phyloP scores from a whole-genome alignment of 1,140 invertebrate genomes.

The Maconellicoccus hirsutus region DNA sequence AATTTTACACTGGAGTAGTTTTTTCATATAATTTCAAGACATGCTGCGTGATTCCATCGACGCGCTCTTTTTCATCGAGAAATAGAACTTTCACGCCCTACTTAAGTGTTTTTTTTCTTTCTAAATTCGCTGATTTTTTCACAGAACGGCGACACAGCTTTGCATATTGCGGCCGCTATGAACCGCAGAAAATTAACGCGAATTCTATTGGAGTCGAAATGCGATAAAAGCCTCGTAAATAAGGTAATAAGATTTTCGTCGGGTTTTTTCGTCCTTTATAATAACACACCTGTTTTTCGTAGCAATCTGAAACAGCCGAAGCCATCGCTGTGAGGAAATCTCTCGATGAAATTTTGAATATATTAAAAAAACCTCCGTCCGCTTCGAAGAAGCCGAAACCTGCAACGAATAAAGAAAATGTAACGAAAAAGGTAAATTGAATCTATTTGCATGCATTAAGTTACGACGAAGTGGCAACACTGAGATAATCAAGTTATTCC shows the following conservation, averaged over 20 bases:
- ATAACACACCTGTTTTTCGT: conserved; percentile 26
- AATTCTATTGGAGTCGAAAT: conserved; percentile 76
- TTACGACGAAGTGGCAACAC: too few species aligned
- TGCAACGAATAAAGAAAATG: background rate
- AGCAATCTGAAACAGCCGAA: conserved; percentile 77
- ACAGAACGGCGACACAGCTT: conserved; percentile 83
- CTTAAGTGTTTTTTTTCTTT: background rate
- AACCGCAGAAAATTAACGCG: conserved; percentile 80
- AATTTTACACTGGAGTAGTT: background rate
- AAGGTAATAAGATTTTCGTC: conserved; percentile 42
- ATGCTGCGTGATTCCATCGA: background rate
- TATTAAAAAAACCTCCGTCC: conserved; percentile 41
- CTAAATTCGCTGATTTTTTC: conserved; percentile 16
- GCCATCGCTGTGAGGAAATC: conserved; percentile 83
- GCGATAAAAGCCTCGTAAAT: conserved; percentile 64
- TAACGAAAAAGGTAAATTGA: background rate
- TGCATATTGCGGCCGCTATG: conserved; percentile 90
- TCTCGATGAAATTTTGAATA: conserved; percentile 64
- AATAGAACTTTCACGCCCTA: background rate
- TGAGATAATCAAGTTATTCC: too few species aligned
- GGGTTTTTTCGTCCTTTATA: background rate
- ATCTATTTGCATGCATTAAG: background rate
- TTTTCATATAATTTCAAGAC: background rate
- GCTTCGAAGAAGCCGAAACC: conserved; percentile 5
- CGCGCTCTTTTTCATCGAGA: background rate